Base-by-base conservation (phyloP, 2,797 vertebrate genomes). In the Rhinichthys osculus region DNA sequence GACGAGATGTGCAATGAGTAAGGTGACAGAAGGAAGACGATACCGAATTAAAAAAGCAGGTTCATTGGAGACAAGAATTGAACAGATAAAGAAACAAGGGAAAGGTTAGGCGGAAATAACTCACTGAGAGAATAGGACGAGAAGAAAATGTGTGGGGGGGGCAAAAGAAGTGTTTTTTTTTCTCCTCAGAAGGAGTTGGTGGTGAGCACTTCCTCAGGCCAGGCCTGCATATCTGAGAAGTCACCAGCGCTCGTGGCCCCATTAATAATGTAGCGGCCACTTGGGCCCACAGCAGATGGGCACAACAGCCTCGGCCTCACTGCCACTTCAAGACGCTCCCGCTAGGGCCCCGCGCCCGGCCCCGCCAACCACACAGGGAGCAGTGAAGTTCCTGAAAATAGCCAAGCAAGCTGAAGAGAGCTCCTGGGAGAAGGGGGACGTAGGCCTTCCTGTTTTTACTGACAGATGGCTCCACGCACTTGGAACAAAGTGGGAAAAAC, bases 221-320 rank as follows among this genome's bases (percentile, higher is more conserved):
- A 96, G 96, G 95, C 94, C 97, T 97, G 97, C 96, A 97, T 96
- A 96, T 96, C 96, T 96, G 97, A 98, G 95, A 96, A 96, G 97
- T 95, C 93, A 95, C 95, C 86, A 94, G 91, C 92, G 92, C 89
- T 92, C 92, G 92, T 95, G 95, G 95, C 95, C 95, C 96, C 96
- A 98, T 99, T 98, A 99, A 99, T 99, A 99, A 99, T 99, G 95
- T 95, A 99, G 96, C 93, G 95, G 81, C 85, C 94, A 96, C 96
- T 96, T 94, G 94, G 96, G 96, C 95, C 94, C 91, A 90, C 93
- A 92, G 97, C 97, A 99, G 98, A 97, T 96, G 97, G 97, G 97
- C 96, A 94, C 92, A 87, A 91, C 95, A 94, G 95, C 93, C 95
- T 94, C 88, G 84, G 94, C 93, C 94, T 94, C 94, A 93, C 95